Base-by-base conservation (phyloP, 2,888 invertebrate species). In the Nebria brevicollis region DNA sequence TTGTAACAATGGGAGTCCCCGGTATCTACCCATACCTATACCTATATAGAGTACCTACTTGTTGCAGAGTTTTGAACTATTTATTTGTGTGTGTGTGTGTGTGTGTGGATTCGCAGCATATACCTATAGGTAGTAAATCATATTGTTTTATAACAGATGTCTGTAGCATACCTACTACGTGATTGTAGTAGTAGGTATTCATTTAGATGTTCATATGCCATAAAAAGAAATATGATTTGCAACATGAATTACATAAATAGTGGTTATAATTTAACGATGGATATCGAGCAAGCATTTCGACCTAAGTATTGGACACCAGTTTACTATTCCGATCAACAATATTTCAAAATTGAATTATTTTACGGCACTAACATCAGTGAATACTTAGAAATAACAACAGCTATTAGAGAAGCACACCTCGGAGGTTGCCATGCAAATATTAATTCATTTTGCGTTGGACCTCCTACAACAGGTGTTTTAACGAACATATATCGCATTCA, bases 221-320 rank as follows among this genome's bases (percentile, higher is more conserved):
- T 20, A 20, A 20, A 20, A 20, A 20, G 20, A 20, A 20, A 20
- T 20, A 20, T 20, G 0, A 20, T 20, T 20, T 20, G 20, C 8
- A 54, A 54, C 11, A 54, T 54, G 54, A 8, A 7, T 7, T 54
- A 2, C 4, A 1, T 54, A 54, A 20, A 15, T 26, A 72, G 25
- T 64, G 77, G 72, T 15, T 72, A 26, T 15, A 72, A 72, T 77
- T 72, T 77, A 64, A 34, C 72, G 6, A 54, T 72, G 64, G 77
- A 77, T 68, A 72, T 77, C 15, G 72, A 64, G 26, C 7, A 77
- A n/a, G 54, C 15, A 7, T 77, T 77, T 41, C 13, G 25, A 15
- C 77, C 77, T 65, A 65, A 42, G 54, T 72, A 77, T 64, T 77
- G 77, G 77, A 15, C 72, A 26, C 65, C 70, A 7, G 25, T 5